phyloP scores from a whole-genome alignment of 2,113 vertebrate genomes.

The Anolis sagrei region DNA sequence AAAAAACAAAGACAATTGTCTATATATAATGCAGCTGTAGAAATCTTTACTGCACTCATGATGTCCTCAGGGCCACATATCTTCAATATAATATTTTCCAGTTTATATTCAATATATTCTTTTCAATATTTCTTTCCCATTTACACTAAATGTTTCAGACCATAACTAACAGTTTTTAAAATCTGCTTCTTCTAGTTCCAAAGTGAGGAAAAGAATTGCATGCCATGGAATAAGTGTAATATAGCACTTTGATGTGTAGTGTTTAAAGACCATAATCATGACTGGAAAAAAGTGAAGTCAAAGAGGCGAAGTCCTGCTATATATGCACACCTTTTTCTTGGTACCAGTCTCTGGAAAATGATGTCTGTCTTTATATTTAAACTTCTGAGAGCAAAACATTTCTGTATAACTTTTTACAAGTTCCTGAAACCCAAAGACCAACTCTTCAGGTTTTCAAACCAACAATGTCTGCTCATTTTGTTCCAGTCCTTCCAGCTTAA shows the following conservation, averaged over 20 bases:
- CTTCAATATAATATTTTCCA: slow-evolving; percentile 66
- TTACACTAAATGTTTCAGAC: slow-evolving; percentile 73
- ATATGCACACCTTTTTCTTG: slow-evolving; percentile 32
- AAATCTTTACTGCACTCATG: slow-evolving; percentile 60
- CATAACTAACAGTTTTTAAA: slow-evolving; percentile 67
- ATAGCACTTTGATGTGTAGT: slow-evolving; percentile 52
- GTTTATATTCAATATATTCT: slow-evolving; percentile 69
- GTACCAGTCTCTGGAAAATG: slow-evolving; percentile 57
- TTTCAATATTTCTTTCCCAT: slow-evolving; percentile 51
- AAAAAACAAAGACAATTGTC: slow-evolving; percentile 73
- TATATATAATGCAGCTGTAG: slow-evolving; percentile 66
- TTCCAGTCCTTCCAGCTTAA: slow-evolving; percentile 86
- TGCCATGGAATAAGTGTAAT: slow-evolving; percentile 53
- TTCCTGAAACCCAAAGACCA: slow-evolving; percentile 79
- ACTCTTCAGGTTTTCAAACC: slow-evolving; percentile 81
- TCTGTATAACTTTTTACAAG: slow-evolving; percentile 64
- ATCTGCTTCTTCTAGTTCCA: slow-evolving; percentile 64
- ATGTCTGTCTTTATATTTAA: slow-evolving; percentile 63
- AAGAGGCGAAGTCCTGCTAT: slow-evolving; percentile 57
- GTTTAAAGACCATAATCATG: slow-evolving; percentile 46
- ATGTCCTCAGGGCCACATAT: slow-evolving; percentile 70
- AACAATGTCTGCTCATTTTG: slow-evolving; percentile 85
- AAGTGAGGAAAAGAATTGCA: slow-evolving; percentile 63
- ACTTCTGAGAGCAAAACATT: slow-evolving; percentile 74
- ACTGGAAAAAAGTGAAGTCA: slow-evolving; percentile 54